These are phyloP conservation scores for Tenthredo livida DNA, from an alignment of 2,888 invertebrate genomes.

Conservation along the genomic window DNA sequence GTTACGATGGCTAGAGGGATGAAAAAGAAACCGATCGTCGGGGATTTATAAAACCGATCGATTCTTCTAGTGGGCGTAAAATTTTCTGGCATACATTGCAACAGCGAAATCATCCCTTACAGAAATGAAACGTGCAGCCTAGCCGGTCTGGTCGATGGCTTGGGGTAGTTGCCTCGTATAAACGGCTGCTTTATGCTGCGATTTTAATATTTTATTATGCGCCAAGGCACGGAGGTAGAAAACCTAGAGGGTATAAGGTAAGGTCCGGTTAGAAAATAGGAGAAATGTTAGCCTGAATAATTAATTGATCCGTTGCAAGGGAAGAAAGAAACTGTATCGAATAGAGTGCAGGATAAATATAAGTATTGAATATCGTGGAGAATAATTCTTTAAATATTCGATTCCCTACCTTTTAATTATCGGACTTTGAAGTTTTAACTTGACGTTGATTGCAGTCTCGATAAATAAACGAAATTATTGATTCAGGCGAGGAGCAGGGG, in stretches of 20 bases:
- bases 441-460: background rate
- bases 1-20: background rate
- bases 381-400: background rate
- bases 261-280: constrained; percentile 60
- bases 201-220: constrained; percentile 67
- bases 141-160: constrained; percentile 1
- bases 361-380: background rate
- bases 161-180: constrained; percentile 8
- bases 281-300: background rate
- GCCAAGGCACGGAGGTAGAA: constrained; percentile 45
- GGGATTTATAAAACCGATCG: background rate
- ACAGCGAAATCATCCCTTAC: constrained; percentile 19
- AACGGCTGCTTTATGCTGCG: constrained; percentile 57
- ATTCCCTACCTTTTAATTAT: background rate
- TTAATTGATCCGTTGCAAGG: constrained; percentile 8
- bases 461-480: background rate
- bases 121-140: constrained; percentile 29
- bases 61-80: background rate
- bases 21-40: background rate
- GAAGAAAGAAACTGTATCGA: constrained; percentile 17
- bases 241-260: background rate
- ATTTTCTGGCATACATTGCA: background rate
- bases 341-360: background rate
- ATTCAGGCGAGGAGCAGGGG: background rate
- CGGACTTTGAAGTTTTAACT: background rate